Base-by-base conservation (phyloP, 2,888 invertebrate species). In the Pandemis cinnamomeana region DNA sequence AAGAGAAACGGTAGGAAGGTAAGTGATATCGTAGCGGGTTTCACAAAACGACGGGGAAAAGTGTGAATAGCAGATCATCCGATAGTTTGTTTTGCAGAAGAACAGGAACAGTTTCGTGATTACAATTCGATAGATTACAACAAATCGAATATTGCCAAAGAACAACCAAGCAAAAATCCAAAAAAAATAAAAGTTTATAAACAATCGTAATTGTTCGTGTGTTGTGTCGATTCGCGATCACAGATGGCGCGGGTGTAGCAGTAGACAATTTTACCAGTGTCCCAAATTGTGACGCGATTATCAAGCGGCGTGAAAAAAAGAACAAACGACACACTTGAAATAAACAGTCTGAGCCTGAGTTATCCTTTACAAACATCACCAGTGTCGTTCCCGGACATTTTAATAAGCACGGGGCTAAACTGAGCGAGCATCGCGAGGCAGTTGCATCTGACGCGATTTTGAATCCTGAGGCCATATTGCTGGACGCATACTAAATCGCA, bases 251-350 rank as follows among this genome's bases (percentile, higher is more conserved):
- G 88, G 87, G 85, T 86, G 84, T 86, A 87, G 84, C 84, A 89
- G 87, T 87, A 82, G 87, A 88, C 86, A 88, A 87, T 89, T 89
- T 93, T 93, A 94, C 93, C 94, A 94, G 94, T 93, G 92, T 94
- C 88, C 93, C 89, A 91, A 90, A 92, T 86, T 87, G 93, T 94
- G 93, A 91, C 92, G 93, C 90, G 89, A 81, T 82, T 85, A 90
- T 92, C 92, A 93, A 94, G 94, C 94, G 93, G 94, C 94, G 94
- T 94, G 94, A 91, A 94, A 92, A 75, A 92, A 91, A 91, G 91
- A 90, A 93, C 90, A 93, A 92, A 93, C 90, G 92, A 91, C 91
- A 92, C 90, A 92, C 89, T 89, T 92, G 88, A 92, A 90, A 91
- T 89, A 91, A 84, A 89, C 84, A 88, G 79, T 84, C 87, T 86